Base-by-base conservation (phyloP, 2,888 invertebrate genomes). In the Caenorhabditis macrosperma region DNA sequence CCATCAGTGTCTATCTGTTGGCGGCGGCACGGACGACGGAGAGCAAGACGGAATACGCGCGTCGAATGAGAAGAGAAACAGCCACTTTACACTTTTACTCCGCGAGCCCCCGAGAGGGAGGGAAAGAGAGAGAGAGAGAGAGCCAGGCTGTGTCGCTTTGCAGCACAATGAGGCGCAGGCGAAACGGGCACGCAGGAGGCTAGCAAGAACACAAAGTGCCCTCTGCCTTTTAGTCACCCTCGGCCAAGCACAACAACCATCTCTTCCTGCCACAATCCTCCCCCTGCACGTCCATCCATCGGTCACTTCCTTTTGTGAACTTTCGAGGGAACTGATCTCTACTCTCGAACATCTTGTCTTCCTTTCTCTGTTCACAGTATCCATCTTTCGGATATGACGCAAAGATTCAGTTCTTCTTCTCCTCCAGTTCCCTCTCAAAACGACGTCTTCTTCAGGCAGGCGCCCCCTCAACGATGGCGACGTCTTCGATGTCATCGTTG, bases 41-140 rank as follows among this genome's bases (percentile, higher is more conserved):
- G 48, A 72, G 46, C 55, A 57, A 59, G 48, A 72, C 64, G 59
- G 66, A 74, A 63, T 63, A 72, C 55, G 67, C 44, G 67, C 28
- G 67, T 57, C 61, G 72, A 72, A 63, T 48, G 59, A 64, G 55
- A 33, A 74, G 76, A 77, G 77, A 68, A 63, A 72, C 60, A 68
- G 71, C 71, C 80, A 81, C 76, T 81, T 76, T 71, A 76, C 80
- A 76, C 80, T 78, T 61, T 75, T 74, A 52, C 57, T 76, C 71
- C 54, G 41, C 44, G 46, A 59, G 61, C 46, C 38, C 24, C 38
- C 9, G n/a, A 44, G 30, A 55, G 44, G 41, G 41, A 66, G 41
- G 22, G 33, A 52, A 20, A 20, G 24, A 52, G 60, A 33, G 57
- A 48, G 60, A 46, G 57, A 50, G 52, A 52, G 50, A 28, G 33